Evolutionary conservation across 2,888 invertebrate species (phyloP).

Genomic region (Argyresthia albistria): DNA sequence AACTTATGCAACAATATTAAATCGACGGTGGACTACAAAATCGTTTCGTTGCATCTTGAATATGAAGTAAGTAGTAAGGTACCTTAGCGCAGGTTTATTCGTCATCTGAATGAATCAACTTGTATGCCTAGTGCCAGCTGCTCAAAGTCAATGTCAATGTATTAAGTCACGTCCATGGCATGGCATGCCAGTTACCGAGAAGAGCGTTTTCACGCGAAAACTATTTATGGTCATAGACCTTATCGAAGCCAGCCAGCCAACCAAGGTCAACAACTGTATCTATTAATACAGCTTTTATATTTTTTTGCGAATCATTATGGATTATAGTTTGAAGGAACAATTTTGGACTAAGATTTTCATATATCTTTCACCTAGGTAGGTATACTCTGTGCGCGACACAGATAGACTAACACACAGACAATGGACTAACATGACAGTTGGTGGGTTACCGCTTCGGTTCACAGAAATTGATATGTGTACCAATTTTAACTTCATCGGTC

Average conservation of each 20-base stretch:
- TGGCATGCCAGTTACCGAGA: background rate
- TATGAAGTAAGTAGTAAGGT: too few relatives aligned
- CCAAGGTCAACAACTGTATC: constrained; percentile 33
- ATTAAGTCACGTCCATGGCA: constrained; percentile 3
- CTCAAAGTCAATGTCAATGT: constrained; percentile 33
- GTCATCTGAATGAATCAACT: constrained; percentile 1
- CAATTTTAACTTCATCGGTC: too few relatives aligned
- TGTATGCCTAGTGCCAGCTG: constrained; percentile 4
- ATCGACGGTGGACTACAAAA: too few relatives aligned
- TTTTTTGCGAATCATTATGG: background rate
- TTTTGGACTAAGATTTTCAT: too few relatives aligned
- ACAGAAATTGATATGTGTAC: too few relatives aligned
- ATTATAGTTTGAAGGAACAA: too few relatives aligned
- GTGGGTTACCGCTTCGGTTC: too few relatives aligned
- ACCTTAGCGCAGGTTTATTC: background rate
- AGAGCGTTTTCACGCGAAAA: constrained; percentile 22
- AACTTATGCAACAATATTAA: too few relatives aligned
- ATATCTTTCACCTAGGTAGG: too few relatives aligned
- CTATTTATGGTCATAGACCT: constrained; percentile 45
- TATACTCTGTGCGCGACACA: too few relatives aligned
- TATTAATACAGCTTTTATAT: constrained; percentile 8
- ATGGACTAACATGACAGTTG: too few relatives aligned
- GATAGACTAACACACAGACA: too few relatives aligned
- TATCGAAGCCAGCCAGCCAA: constrained; percentile 13
- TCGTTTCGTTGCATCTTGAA: background rate